Conservation (phyloP, 2,113 vertebrate genomes). For the Dasyornis broadbenti region DNA sequence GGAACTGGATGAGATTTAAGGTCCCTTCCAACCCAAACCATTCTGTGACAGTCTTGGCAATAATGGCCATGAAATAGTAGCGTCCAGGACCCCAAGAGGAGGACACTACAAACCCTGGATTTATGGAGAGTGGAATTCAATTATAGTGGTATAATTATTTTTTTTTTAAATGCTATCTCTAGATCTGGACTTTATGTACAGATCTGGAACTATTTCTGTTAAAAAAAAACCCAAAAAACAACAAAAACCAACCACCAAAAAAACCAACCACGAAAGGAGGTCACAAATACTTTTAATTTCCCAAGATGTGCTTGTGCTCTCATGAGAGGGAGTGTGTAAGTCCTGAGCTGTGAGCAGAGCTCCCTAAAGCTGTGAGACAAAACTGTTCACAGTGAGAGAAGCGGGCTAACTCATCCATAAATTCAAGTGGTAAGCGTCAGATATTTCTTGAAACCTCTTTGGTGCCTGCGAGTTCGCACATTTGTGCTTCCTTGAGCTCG, state of each 20-base stretch:
- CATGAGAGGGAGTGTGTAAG: neutral
- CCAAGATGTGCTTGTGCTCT: neutral
- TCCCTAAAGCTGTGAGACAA: slow-evolving; percentile 30
- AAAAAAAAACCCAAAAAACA: neutral
- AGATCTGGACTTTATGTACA: neutral
- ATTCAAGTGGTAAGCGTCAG: neutral
- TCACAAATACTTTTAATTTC: slow-evolving; percentile 10
- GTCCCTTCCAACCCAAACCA: neutral
- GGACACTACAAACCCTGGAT: neutral
- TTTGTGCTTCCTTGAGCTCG: slow-evolving; percentile 20
- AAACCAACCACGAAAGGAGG: neutral
- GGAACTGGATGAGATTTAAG: neutral
- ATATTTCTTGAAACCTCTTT: neutral
- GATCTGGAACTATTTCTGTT: neutral
- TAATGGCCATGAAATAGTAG: neutral
- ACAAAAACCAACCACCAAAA: neutral
- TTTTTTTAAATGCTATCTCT: neutral
- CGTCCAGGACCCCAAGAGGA: neutral
- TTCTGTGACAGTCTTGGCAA: neutral
- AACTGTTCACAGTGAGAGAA: neutral
- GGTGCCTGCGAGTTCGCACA: slow-evolving; percentile 20
- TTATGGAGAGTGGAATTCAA: neutral
- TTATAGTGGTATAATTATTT: neutral
- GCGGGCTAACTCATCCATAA: slow-evolving; percentile 29
- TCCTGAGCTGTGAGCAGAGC: neutral